These are phyloP conservation scores for silkworm (Bombyx mori) DNA, from an alignment of 1,140 invertebrate genomes.

Conservation along the genomic window ASM3026992v2 NC_085117.1:20206501-20207000, in stretches of 20 bases:
- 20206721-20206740: conserved; percentile 44
- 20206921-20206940: neutral
- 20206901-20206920: too few relatives aligned
- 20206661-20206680: conserved; percentile 26
- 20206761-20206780: conserved; percentile 4
- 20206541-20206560: conserved; percentile 35
- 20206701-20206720: conserved; percentile 45
- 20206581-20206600: conserved; percentile 56
- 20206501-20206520: too few relatives aligned
- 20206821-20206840: neutral
- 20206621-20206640: conserved; percentile 51
- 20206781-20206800: conserved; percentile 2
- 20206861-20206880: too few relatives aligned
- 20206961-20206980: too few relatives aligned
- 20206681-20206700: conserved; percentile 17
- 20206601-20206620: conserved; percentile 46
- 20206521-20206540: neutral
- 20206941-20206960: neutral
- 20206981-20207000: too few relatives aligned
- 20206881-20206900: too few relatives aligned
- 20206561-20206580: conserved; percentile 64
- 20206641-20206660: neutral
- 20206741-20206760: conserved; percentile 10
- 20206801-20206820: too few relatives aligned
- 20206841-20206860: too few relatives aligned